Percentiles rank a stretch among this genome's conserved stretches.
Conservation (phyloP, 37 sponge, comb jelly and placozoan species). For the Halichondria panicea region DNA sequence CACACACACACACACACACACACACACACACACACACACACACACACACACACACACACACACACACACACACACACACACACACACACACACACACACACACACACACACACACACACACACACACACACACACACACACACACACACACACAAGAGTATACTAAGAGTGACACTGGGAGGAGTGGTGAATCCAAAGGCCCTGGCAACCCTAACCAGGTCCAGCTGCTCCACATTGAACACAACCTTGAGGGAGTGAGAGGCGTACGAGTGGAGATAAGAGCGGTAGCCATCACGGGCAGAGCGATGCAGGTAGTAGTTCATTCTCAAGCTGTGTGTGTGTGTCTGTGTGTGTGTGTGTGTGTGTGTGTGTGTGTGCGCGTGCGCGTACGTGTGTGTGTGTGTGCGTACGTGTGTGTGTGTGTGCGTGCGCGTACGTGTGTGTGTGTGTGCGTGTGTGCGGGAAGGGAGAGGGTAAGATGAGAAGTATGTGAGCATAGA, state of each 20-base stretch:
- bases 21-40: too few species aligned
- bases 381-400: too few species aligned
- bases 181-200: conserved; percentile 89
- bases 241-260: conserved; percentile 81
- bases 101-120: too few species aligned
- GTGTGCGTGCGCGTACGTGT: too few species aligned
- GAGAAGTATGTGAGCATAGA: neutral
- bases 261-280: conserved; percentile 89
- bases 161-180: conserved; percentile 85
- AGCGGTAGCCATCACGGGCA: conserved; percentile 88
- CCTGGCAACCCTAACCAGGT: conserved; percentile 79
- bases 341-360: neutral
- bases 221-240: conserved; percentile 81
- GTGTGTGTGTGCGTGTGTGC: too few species aligned
- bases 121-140: conserved; percentile 34
- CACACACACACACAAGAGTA: conserved; percentile 42
- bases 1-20: too few species aligned
- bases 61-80: conserved; percentile 39
- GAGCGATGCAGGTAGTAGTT: conserved; percentile 93
- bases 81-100: conserved; percentile 23
- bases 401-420: too few species aligned
- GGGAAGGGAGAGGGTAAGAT: neutral
- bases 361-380: neutral
- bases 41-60: neutral
- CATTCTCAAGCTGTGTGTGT: conserved; percentile 82